Conservation (phyloP, 2,888 invertebrate genomes). For the Drosophila mimica region DNA sequence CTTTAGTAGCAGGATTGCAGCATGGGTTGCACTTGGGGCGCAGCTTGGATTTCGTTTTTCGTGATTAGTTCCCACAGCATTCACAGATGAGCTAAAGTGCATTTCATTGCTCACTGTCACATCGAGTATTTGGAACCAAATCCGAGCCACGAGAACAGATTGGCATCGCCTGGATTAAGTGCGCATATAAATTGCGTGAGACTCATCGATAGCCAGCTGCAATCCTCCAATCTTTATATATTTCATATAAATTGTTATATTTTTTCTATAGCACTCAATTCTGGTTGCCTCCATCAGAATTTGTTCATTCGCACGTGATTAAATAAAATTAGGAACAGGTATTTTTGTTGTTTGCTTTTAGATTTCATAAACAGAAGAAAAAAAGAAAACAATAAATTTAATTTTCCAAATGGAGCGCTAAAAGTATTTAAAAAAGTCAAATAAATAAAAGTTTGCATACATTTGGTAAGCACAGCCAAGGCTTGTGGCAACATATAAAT, state of each 20-base stretch:
- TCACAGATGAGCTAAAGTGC: slow-evolving; percentile 67
- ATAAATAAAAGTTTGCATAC: not conserved
- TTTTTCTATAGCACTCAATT: not conserved
- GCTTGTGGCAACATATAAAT: not conserved
- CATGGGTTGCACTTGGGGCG: slow-evolving; percentile 6
- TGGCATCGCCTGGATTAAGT: slow-evolving; percentile 58
- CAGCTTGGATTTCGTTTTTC: slow-evolving; percentile 26
- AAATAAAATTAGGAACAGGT: not conserved
- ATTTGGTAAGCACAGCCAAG: not conserved
- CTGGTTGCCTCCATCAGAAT: not conserved
- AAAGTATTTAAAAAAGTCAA: not conserved
- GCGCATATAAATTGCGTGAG: slow-evolving; percentile 61
- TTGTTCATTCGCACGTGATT: not conserved
- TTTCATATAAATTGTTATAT: not conserved
- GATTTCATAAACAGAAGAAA: not conserved
- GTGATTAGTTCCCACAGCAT: slow-evolving; percentile 68
- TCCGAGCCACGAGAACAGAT: slow-evolving; percentile 52
- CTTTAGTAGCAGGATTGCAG: slow-evolving; percentile 30
- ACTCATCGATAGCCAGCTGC: slow-evolving; percentile 24
- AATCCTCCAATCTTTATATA: slow-evolving; percentile 42
- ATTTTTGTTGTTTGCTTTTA: not conserved
- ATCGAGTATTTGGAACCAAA: slow-evolving; percentile 30
- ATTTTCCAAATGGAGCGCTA: not conserved
- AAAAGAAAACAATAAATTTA: not conserved
- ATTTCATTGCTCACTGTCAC: slow-evolving; percentile 77